phyloP scores from a whole-genome alignment of 2,797 vertebrate species.

The Corythornis leucogaster region DNA sequence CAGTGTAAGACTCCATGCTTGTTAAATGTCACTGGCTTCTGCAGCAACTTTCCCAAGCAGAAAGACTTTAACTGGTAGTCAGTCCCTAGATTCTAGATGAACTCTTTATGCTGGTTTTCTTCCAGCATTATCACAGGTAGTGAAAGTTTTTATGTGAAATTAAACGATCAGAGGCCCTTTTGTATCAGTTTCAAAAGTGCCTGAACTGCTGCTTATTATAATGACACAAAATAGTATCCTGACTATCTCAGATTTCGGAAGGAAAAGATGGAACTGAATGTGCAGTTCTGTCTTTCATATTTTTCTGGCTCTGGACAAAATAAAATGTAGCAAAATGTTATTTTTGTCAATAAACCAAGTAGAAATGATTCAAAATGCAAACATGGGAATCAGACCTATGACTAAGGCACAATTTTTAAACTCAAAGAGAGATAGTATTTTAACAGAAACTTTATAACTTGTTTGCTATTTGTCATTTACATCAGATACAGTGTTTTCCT shows the following conservation, averaged over 20 bases:
- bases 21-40: background rate
- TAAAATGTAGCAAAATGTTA: slow-evolving; percentile 14
- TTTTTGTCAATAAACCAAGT: slow-evolving; percentile 43
- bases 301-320: background rate
- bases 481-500: background rate
- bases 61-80: background rate
- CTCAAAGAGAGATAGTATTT: background rate
- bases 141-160: background rate
- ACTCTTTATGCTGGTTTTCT: background rate
- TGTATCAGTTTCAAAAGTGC: background rate
- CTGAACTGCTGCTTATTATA: background rate
- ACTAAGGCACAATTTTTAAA: slow-evolving; percentile 44
- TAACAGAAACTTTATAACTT: background rate
- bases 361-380: slow-evolving; percentile 38
- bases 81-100: background rate
- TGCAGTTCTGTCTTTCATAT: background rate
- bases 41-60: background rate
- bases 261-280: background rate
- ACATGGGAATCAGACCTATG: slow-evolving; percentile 23
- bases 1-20: background rate
- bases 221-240: background rate
- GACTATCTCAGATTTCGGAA: background rate
- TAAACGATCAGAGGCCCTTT: background rate
- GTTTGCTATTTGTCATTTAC: background rate
- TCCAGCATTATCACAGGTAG: background rate